Conservation (phyloP, 2,113 vertebrate genomes). For the Pteropus alecto region DNA sequence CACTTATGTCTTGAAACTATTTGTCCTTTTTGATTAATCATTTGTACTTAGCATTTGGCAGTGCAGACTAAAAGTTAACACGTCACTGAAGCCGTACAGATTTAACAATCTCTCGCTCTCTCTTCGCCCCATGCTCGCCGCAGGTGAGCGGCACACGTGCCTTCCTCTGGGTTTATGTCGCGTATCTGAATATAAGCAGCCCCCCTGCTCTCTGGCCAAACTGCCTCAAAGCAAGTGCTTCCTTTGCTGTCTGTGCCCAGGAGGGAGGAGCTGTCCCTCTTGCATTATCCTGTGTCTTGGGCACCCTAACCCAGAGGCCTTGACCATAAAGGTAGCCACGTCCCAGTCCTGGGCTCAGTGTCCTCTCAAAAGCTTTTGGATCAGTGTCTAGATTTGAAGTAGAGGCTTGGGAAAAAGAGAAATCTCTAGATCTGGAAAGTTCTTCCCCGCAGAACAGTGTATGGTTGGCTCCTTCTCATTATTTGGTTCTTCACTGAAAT, state of each 20-base stretch:
- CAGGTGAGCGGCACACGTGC: accelerated
- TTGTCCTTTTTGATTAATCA: not conserved
- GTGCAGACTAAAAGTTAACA: not conserved
- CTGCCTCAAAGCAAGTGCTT: not conserved
- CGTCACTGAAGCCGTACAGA: not conserved
- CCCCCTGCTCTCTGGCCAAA: not conserved
- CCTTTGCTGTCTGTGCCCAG: not conserved
- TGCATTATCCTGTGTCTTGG: not conserved
- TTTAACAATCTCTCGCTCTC: not conserved
- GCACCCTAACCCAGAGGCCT: not conserved
- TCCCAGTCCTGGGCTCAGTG: not conserved
- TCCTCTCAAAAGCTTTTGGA: not conserved
- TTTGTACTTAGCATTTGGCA: not conserved
- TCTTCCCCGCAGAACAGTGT: not conserved
- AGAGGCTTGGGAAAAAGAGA: not conserved
- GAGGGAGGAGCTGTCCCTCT: not conserved
- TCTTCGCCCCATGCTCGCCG: not conserved
- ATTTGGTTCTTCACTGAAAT: not conserved
- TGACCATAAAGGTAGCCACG: not conserved
- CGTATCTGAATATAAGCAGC: not conserved
- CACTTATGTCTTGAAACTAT: not conserved
- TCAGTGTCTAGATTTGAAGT: not conserved
- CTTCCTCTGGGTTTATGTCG: not conserved
- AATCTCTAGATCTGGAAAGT: not conserved
- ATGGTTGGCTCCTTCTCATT: not conserved